Evolutionary conservation across 2,113 vertebrate genomes (phyloP).

Genomic region (Sitta europaea): DNA sequence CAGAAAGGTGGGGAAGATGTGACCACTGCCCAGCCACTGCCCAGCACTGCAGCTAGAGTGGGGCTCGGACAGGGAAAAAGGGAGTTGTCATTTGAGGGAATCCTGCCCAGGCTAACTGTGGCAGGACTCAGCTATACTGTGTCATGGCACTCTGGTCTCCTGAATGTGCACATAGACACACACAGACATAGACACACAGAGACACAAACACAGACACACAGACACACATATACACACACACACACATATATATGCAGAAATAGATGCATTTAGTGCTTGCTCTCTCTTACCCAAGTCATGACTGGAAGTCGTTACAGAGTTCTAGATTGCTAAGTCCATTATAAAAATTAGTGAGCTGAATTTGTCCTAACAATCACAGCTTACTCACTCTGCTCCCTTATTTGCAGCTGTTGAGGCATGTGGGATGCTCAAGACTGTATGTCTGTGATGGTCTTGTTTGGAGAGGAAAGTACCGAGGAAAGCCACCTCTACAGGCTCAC

Average conservation of each 20-base stretch:
- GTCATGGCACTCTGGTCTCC: fast-evolving
- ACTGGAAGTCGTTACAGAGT: background rate
- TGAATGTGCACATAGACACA: fast-evolving
- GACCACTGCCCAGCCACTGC: background rate
- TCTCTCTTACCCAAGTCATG: background rate
- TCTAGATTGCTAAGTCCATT: background rate
- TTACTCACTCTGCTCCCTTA: background rate
- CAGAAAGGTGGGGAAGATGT: background rate
- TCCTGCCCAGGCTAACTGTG: background rate
- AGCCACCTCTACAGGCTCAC: background rate
- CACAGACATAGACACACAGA: background rate
- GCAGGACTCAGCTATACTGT: background rate
- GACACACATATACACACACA: fast-evolving
- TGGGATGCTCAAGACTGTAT: background rate
- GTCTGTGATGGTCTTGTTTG: background rate
- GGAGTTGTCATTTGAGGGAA: background rate
- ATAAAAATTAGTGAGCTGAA: background rate
- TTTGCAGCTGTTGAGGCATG: background rate
- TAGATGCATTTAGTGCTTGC: background rate
- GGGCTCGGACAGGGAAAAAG: background rate
- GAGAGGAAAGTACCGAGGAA: background rate
- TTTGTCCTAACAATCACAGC: background rate
- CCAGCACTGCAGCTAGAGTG: background rate
- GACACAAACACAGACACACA: too few relatives aligned
- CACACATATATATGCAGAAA: background rate